Evolutionary conservation across 1,140 invertebrate species (phyloP).

Genomic region (Bactericera cockerelli): DNA sequence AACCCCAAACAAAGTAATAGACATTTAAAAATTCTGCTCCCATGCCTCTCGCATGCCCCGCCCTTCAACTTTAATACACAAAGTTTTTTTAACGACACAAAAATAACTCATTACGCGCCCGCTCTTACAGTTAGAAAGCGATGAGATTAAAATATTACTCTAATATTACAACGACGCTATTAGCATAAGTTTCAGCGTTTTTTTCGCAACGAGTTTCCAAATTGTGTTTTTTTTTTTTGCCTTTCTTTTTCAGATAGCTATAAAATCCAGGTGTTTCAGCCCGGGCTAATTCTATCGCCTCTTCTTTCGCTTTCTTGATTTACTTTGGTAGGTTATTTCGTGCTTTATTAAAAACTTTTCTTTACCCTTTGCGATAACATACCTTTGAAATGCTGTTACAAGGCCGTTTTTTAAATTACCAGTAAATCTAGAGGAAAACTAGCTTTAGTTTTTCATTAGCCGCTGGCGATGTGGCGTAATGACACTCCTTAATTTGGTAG

Average conservation of each 20-base stretch:
- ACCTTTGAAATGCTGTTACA: too few relatives aligned
- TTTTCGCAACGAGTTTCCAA: background rate
- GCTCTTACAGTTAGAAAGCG: background rate
- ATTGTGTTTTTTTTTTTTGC: background rate
- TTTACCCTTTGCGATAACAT: too few relatives aligned
- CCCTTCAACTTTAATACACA: background rate
- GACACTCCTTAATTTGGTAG: too few relatives aligned
- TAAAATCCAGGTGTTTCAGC: conserved; percentile 5
- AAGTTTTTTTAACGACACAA: conserved; percentile 8
- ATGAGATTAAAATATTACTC: conserved; percentile 5
- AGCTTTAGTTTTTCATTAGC: too few relatives aligned
- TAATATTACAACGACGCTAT: background rate
- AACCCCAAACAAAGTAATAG: conserved; percentile 6
- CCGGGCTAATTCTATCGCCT: too few relatives aligned
- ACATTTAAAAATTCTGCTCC: conserved; percentile 1
- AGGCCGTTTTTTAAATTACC: too few relatives aligned
- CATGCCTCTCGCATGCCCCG: background rate
- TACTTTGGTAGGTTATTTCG: too few relatives aligned
- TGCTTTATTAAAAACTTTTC: too few relatives aligned
- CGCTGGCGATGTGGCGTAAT: too few relatives aligned
- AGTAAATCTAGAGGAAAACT: too few relatives aligned
- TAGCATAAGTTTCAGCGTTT: background rate
- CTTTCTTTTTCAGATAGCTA: background rate
- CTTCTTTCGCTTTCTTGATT: too few relatives aligned
- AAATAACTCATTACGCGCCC: conserved; percentile 7